phyloP scores from a whole-genome alignment of 2,797 vertebrate genomes.

The Propithecus deckenii region DNA sequence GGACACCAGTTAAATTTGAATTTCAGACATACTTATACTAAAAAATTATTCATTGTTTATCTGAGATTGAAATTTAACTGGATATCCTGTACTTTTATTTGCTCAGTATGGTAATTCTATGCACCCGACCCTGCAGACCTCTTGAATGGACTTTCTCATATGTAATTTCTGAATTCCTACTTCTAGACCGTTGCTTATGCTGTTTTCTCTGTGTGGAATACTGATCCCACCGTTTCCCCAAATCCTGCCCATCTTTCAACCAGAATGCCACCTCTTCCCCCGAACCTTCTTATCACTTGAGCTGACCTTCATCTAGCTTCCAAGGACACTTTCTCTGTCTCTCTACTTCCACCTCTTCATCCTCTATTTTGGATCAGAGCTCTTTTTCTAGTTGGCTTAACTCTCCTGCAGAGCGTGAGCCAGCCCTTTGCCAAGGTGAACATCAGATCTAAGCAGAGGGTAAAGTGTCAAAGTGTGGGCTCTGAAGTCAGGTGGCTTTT shows the following conservation, averaged over 20 bases:
- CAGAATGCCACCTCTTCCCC: background rate
- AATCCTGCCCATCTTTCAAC: background rate
- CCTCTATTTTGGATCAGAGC: background rate
- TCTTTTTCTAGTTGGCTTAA: background rate
- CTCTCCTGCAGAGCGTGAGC: background rate
- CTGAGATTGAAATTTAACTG: constrained; percentile 12
- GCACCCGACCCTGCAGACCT: background rate
- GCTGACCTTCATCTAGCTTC: background rate
- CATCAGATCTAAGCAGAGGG: background rate
- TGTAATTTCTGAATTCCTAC: background rate
- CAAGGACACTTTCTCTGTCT: background rate
- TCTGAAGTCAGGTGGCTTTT: background rate
- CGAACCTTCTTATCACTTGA: background rate
- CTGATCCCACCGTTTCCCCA: background rate
- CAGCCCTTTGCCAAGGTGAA: background rate
- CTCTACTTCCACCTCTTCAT: background rate
- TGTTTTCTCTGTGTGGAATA: background rate
- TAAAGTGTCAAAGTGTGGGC: background rate
- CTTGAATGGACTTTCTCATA: background rate
- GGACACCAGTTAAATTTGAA: background rate
- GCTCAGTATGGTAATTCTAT: background rate
- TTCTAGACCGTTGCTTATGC: background rate
- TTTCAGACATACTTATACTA: background rate
- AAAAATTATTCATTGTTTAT: background rate
- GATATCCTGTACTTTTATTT: background rate